phyloP scores from a whole-genome alignment of 1,140 invertebrate genomes.

The Asobara japonica region DNA sequence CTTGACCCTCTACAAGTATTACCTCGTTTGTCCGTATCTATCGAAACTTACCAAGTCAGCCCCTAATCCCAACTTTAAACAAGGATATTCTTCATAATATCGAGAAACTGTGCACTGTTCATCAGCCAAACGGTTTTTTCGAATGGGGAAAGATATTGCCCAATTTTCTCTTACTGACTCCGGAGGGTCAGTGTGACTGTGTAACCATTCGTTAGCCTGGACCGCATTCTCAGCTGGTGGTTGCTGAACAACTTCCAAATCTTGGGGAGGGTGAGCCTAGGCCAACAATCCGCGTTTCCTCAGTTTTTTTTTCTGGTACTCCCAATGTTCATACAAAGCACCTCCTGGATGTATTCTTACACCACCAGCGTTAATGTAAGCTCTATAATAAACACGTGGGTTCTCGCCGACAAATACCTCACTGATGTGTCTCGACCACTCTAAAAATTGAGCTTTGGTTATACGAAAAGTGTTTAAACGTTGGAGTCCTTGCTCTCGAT shows the following conservation, averaged over 20 bases:
- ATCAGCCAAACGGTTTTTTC: not conserved
- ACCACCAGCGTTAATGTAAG: not conserved
- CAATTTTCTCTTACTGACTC: not conserved
- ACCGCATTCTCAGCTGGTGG: not conserved
- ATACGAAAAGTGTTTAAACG: not conserved
- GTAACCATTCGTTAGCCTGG: not conserved
- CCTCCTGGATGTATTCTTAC: not conserved
- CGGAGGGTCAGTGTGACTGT: not conserved
- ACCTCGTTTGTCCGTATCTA: not conserved
- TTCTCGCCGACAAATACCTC: not conserved
- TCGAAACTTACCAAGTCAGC: not conserved
- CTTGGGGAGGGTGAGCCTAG: not conserved
- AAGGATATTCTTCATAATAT: not conserved
- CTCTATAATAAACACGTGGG: not conserved
- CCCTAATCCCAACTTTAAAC: not conserved
- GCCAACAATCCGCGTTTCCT: not conserved
- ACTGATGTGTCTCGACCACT: not conserved
- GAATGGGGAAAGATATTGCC: not conserved
- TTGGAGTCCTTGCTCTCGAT: too few relatives aligned
- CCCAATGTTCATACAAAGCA: not conserved
- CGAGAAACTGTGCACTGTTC: not conserved
- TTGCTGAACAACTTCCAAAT: not conserved
- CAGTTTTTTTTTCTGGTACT: not conserved
- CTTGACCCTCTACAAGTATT: too few relatives aligned
- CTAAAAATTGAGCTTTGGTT: not conserved